Conservation (phyloP, 2,888 invertebrate genomes). For the Zele albiditarsus region DNA sequence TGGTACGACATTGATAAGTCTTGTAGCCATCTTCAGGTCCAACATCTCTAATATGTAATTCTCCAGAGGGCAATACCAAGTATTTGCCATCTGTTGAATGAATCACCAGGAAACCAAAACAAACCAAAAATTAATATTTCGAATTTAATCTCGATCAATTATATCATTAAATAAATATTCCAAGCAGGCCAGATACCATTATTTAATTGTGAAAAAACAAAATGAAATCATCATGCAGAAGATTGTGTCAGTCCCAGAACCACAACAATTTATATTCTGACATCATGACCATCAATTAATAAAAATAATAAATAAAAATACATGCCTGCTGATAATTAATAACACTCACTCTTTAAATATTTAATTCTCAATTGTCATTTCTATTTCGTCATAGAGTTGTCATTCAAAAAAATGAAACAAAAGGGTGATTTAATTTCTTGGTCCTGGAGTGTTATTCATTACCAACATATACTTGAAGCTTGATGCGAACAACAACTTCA, state of each 20-base stretch:
- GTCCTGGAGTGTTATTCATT: slow-evolving; percentile 21
- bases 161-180: not conserved
- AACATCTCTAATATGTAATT: slow-evolving; percentile 95
- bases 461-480: not conserved
- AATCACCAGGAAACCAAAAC: slow-evolving; percentile 31
- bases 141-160: not conserved
- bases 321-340: not conserved
- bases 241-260: not conserved
- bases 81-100: slow-evolving; percentile 90
- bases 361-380: not conserved
- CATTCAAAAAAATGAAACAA: not conserved
- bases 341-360: not conserved
- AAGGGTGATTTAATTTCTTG: not conserved
- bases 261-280: not conserved
- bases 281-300: not conserved
- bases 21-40: slow-evolving; percentile 95
- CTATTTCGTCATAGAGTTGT: too few relatives aligned
- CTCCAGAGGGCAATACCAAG: slow-evolving; percentile 94
- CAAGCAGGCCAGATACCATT: not conserved
- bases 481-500: not conserved
- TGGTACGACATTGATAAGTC: slow-evolving; percentile 94
- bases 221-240: not conserved
- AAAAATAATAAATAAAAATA: not conserved
- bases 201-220: not conserved
- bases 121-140: slow-evolving; percentile 24